These are phyloP conservation scores for Cliona cf. orientalis DNA, from an alignment of 37 sponge, comb jelly and placozoan genomes.

Conservation along the genomic window DNA sequence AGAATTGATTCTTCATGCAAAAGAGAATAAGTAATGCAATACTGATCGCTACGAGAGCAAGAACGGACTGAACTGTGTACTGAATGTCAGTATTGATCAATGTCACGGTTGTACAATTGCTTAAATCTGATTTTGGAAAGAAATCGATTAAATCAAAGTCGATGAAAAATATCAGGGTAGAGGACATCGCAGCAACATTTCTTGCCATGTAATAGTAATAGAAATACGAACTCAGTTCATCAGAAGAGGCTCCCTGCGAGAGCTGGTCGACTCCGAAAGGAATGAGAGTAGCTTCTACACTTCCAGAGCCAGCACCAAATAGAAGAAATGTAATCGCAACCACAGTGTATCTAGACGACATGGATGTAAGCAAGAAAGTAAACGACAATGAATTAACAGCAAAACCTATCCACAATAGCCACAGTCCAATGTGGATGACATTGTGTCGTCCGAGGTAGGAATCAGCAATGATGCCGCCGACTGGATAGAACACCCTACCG, in stretches of 20 bases:
- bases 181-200: neutral
- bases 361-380: neutral
- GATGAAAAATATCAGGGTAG: neutral
- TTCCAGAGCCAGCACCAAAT: constrained; percentile 15
- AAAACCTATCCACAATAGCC: constrained; percentile 40
- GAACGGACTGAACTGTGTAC: neutral
- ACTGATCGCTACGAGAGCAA: neutral
- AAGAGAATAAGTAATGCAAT: constrained; percentile 12
- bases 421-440: constrained; percentile 53
- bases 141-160: no score
- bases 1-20: constrained; percentile 16
- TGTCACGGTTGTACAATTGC: neutral
- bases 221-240: constrained; percentile 54
- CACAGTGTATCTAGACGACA: neutral
- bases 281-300: constrained; percentile 47
- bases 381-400: neutral
- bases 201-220: constrained; percentile 39
- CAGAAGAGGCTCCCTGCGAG: constrained; percentile 38
- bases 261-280: constrained; percentile 57
- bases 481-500: constrained; percentile 46
- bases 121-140: neutral
- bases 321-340: neutral
- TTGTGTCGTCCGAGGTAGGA: constrained; percentile 36
- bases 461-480: constrained; percentile 53
- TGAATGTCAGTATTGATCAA: neutral